A percentile compares a stretch with the other conserved stretches of the same genome.
These are phyloP conservation scores for Callocephalon fimbriatum DNA, from an alignment of 2,113 vertebrate species.

Conservation along the genomic window DNA sequence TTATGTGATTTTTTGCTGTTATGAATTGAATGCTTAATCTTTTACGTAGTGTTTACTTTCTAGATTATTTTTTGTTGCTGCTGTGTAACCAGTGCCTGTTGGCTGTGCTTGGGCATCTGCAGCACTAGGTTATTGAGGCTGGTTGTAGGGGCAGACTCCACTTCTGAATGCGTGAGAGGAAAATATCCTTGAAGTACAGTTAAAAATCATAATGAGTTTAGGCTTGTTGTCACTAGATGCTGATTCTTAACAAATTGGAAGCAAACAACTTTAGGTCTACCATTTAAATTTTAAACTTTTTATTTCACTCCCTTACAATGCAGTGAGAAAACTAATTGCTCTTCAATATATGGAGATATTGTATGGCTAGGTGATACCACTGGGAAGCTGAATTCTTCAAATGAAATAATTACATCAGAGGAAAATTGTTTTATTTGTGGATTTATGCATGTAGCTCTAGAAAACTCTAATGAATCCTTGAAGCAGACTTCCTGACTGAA, in stretches of 20 bases:
- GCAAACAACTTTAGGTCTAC: background rate
- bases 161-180: background rate
- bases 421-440: slow-evolving; percentile 43
- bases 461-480: background rate
- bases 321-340: slow-evolving; percentile 49
- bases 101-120: background rate
- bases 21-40: background rate
- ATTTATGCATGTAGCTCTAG: background rate
- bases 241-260: background rate
- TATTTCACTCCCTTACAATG: background rate
- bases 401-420: slow-evolving; percentile 16
- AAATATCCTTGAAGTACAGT: background rate
- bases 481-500: background rate
- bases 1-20: background rate
- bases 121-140: background rate
- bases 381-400: slow-evolving; percentile 35
- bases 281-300: background rate
- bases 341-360: background rate
- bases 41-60: background rate
- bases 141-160: background rate
- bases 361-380: slow-evolving; percentile 5
- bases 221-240: background rate
- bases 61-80: background rate
- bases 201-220: background rate
- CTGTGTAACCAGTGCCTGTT: too few species aligned